Base-by-base conservation (phyloP, 1,140 invertebrate species). In the Drosophila parvula region DNA sequence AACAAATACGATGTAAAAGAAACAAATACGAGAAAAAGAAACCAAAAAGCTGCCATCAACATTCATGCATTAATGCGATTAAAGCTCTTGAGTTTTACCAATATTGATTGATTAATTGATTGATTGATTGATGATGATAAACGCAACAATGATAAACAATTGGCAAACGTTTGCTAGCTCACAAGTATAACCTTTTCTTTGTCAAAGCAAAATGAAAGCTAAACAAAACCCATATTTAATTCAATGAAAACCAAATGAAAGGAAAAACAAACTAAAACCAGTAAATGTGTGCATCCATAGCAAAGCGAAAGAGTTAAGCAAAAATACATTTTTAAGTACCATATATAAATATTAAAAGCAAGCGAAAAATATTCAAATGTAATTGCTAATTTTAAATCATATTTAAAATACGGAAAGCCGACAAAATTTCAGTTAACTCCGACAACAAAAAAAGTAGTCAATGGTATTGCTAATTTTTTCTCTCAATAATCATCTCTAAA, bases 231-330 rank as follows among this genome's bases (percentile, higher is more conserved):
- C 65, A 75, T 85, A 85, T 73, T 88, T 45, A 86, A 88, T 79
- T 81, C 32, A 57, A 84, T 56, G 32, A 50, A 69, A 48, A 76
- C 48, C 41, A 56, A 74, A 56, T 30, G 12, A 63, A 56, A 43
- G 4, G 16, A 43, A 59, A 59, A 28, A 51, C 48, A 44, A 56
- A 60, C 65, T 47, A 76, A 65, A 69, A 63, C 44, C 78, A 62
- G 34, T 76, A 76, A 85, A 88, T 77, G 83, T 88, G 83, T 69
- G 84, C 77, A 88, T 74, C 84, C 84, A 88, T 83, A 89, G 83
- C 73, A 88, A 59, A 44, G 44, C 47, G 63, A 69, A 41, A 47
- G 34, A 38, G 10, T 50, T 47, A 71, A 64, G 43, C 36, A 41
- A 62, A 86, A 79, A 77, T 86, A 89, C 64, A 80, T 71, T 86